Percentiles rank a stretch among this genome's conserved stretches.
Evolutionary conservation across 1,140 invertebrate genomes (phyloP).

Genomic region (Heliconius eleuchia): DNA sequence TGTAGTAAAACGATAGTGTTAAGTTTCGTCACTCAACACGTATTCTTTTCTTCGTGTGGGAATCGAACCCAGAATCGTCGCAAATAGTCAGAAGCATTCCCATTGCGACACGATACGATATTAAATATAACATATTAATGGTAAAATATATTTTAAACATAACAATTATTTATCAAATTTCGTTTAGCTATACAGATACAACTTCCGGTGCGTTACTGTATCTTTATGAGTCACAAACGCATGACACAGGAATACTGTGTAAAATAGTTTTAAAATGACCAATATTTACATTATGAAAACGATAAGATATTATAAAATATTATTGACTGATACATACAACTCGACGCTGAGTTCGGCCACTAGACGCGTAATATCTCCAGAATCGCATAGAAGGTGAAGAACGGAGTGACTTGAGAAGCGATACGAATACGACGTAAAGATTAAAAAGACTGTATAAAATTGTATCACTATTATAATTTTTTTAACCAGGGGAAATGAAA

Average conservation of each 20-base stretch:
- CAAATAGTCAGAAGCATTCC: too few relatives aligned
- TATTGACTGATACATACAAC: too few relatives aligned
- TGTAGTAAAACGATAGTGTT: too few relatives aligned
- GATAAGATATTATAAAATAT: background rate
- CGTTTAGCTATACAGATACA: background rate
- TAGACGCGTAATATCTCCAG: background rate
- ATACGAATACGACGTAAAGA: background rate
- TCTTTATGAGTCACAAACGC: slow-evolving; percentile 5
- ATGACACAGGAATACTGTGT: background rate
- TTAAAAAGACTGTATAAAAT: background rate
- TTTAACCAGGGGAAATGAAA: too few relatives aligned
- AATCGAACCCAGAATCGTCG: too few relatives aligned
- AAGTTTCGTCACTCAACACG: too few relatives aligned
- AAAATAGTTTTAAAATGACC: background rate
- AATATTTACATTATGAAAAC: background rate
- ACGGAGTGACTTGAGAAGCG: background rate
- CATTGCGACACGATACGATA: too few relatives aligned
- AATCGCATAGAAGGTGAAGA: background rate
- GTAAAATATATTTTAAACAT: too few relatives aligned
- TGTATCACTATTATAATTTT: too few relatives aligned
- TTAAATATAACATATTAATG: too few relatives aligned
- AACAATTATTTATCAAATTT: background rate
- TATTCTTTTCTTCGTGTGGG: too few relatives aligned
- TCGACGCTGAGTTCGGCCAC: background rate
- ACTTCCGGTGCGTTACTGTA: background rate